Evolutionary conservation across 37 sponge, comb jelly and placozoan genomes (phyloP), one percentile per base, ranked within the genome.

Genomic region (Halisarca cf. caerulea): DNA sequence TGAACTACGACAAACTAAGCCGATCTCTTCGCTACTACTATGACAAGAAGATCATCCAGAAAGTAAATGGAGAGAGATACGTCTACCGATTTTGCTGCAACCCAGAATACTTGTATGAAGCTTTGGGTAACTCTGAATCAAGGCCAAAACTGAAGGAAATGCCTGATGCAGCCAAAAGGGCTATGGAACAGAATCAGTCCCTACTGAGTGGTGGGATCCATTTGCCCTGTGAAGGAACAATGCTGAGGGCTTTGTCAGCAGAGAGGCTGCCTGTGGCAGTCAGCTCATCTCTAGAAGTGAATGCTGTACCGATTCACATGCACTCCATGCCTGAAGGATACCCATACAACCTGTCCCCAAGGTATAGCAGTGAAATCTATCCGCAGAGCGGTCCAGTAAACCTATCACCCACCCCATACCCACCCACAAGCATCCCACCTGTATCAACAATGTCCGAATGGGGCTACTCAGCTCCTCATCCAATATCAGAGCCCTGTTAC

Each of bases 1-100:
- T 95, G 96, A 95, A 88, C 84, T 95, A 95, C 78, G 96, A 95
- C 82, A 92, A 92, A 45, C 84, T 95, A 37, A 90, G 93, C 24
- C 88, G 96, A 14, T 95, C 96, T 11, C 89, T 95, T 14, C 74
- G 96, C 0, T 95, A 90, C 84, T 95, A 95, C 89, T 95, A 95
- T 66, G 89, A 95, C 79, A 89, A 89, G 86, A 92, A 92, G 64
- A 88, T 95, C 33, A 84, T 95, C 21, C 80, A 70, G 59, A 95
- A 95, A 83, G 87, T 95, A 38, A 59, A 82, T 44, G 89, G 92
- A 57, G 96, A 95, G 47, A 44, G 91, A 23, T 95, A 87, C 64
- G 93, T 95, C 35, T 95, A 95, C 81, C 79, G 82, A 28, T 94
- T 94, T 68, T 90, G 88, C 81, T 82, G 87, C 54, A 75, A 90